Percentiles rank a stretch among this genome's conserved stretches.
These are phyloP conservation scores for Chelmon rostratus DNA, from an alignment of 2,797 vertebrate species.

Conservation along the genomic window DNA sequence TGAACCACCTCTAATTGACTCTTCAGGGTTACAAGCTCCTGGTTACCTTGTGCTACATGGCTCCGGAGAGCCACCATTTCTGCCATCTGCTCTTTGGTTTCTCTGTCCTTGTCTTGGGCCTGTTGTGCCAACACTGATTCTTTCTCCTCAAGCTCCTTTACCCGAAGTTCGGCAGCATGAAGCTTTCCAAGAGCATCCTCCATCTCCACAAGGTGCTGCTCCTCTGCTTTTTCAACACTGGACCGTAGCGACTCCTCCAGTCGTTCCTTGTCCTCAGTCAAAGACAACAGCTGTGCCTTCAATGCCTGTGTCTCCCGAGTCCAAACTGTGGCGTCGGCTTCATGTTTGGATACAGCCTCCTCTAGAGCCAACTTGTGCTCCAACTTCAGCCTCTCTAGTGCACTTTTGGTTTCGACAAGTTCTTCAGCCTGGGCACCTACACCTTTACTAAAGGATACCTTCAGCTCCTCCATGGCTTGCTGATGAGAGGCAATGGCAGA, in stretches of 20 bases:
- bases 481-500: slow-evolving; percentile 90
- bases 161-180: slow-evolving; percentile 91
- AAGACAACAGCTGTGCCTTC: slow-evolving; percentile 80
- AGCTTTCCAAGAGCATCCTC: slow-evolving; percentile 95
- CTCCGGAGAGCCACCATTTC: slow-evolving; percentile 87
- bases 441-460: slow-evolving; percentile 90
- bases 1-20: slow-evolving; percentile 87
- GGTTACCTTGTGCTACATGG: slow-evolving; percentile 89
- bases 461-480: slow-evolving; percentile 92
- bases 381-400: slow-evolving; percentile 88
- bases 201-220: slow-evolving; percentile 98
- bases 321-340: slow-evolving; percentile 79
- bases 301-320: slow-evolving; percentile 84
- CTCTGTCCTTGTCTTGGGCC: slow-evolving; percentile 85
- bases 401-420: slow-evolving; percentile 89
- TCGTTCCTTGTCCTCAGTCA: slow-evolving; percentile 90
- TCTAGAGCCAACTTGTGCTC: slow-evolving; percentile 88
- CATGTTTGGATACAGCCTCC: slow-evolving; percentile 80
- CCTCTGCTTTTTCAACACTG: slow-evolving; percentile 91
- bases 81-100: slow-evolving; percentile 88
- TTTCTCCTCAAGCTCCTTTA: slow-evolving; percentile 92
- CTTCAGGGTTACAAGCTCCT: slow-evolving; percentile 88
- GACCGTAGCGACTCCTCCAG: slow-evolving; percentile 88
- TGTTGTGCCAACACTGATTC: slow-evolving; percentile 84
- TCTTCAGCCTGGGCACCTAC: slow-evolving; percentile 87